Evolutionary conservation across 1,140 invertebrate genomes (phyloP).

Genomic region (Lerema accius): DNA sequence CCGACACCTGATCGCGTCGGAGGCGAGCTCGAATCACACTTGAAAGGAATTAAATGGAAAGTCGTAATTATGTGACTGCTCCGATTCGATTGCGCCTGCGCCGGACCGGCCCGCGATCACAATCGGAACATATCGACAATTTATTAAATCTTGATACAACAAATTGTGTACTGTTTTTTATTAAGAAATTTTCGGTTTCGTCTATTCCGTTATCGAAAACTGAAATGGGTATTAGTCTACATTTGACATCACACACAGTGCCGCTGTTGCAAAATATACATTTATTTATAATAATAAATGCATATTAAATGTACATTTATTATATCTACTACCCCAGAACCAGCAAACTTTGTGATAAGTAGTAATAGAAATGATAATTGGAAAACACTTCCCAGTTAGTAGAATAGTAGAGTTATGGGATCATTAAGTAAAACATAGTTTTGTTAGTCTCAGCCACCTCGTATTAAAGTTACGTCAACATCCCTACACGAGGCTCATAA

Average conservation of each 20-base stretch:
- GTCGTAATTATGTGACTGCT: conserved; percentile 14
- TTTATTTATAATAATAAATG: no score
- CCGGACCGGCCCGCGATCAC: not conserved
- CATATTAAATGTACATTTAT: no score
- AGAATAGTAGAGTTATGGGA: no score
- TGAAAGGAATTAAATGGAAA: conserved; percentile 22
- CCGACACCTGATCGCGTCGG: conserved; percentile 24
- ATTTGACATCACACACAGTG: no score
- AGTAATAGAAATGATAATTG: no score
- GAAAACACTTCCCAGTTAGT: no score
- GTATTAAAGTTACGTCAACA: not conserved
- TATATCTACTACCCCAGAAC: no score
- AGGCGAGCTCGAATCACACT: conserved; percentile 21
- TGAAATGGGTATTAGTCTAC: no score
- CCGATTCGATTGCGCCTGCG: not conserved
- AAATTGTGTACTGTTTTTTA: not conserved
- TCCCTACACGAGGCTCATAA: conserved; percentile 18
- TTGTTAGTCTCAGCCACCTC: not conserved
- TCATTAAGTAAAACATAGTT: no score
- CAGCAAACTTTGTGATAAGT: no score
- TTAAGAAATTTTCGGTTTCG: no score
- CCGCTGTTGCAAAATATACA: no score
- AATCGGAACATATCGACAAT: not conserved
- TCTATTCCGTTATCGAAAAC: not conserved
- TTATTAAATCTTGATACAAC: conserved; percentile 1